A percentile compares a stretch with the other conserved stretches of the same genome.
Evolutionary conservation across 1,140 invertebrate genomes (phyloP).

Genomic region (Drosophila ercepeae): DNA sequence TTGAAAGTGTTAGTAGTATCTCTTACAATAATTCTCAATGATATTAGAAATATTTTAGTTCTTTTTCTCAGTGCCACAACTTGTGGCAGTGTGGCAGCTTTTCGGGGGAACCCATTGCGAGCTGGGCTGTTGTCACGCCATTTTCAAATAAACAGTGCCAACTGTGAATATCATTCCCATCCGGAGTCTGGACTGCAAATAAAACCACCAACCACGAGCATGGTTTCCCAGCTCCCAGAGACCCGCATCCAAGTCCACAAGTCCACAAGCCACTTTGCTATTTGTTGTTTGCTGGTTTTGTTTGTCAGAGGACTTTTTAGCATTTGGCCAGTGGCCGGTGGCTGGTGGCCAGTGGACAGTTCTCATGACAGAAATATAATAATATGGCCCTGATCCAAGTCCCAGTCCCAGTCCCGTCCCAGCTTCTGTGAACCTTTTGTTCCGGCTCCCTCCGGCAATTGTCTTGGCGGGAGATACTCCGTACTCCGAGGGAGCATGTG

Average conservation of each 20-base stretch:
- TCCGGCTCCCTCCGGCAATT: constrained; percentile 18
- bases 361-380: constrained; percentile 64
- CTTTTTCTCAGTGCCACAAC: constrained; percentile 9
- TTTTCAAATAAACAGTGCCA: constrained; percentile 57
- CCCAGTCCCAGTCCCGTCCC: constrained; percentile 43
- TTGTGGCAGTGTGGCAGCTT: not conserved
- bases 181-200: constrained; percentile 46
- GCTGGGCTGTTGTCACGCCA: constrained; percentile 44
- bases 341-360: too few relatives aligned
- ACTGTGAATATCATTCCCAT: constrained; percentile 61
- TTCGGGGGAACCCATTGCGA: constrained; percentile 2
- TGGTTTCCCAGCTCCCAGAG: constrained; percentile 18
- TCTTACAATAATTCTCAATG: too few relatives aligned
- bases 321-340: constrained; percentile 40
- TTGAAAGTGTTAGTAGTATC: too few relatives aligned
- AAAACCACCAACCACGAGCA: constrained; percentile 68
- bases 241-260: not conserved
- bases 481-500: constrained; percentile 23
- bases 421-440: constrained; percentile 33
- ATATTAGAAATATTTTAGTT: too few relatives aligned
- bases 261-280: not conserved
- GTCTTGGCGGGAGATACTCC: constrained; percentile 13
- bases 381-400: constrained; percentile 67
- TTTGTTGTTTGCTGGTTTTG: constrained; percentile 7
- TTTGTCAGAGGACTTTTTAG: not conserved